These are phyloP conservation scores for Frankliniella intonsa DNA, from an alignment of 2,888 invertebrate species.

Conservation along the genomic window DNA sequence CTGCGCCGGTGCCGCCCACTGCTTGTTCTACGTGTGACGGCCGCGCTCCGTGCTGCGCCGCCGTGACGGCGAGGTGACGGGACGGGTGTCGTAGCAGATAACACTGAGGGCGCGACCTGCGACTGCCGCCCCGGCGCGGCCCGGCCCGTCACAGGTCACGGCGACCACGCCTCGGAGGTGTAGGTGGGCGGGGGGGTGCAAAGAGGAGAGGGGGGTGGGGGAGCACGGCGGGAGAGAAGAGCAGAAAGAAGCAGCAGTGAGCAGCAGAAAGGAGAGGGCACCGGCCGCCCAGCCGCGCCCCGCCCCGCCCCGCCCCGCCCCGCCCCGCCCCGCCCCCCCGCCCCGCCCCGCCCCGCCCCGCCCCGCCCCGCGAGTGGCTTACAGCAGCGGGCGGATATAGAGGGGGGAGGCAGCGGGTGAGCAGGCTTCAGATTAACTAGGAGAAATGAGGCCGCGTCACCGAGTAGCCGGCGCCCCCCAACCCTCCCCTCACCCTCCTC, in stretches of 20 bases:
- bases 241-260: neutral
- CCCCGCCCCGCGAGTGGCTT: neutral
- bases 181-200: too few relatives aligned
- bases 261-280: neutral
- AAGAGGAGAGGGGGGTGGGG: too few relatives aligned
- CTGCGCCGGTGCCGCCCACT: too few relatives aligned
- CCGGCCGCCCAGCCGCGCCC: neutral
- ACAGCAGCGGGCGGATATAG: neutral
- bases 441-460: neutral
- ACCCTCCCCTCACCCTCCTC: neutral
- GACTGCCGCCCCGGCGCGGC: too few relatives aligned
- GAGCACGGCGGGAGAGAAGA: slow-evolving; percentile 39
- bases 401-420: neutral
- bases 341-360: neutral
- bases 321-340: neutral
- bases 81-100: too few relatives aligned
- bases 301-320: neutral
- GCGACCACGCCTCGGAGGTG: too few relatives aligned
- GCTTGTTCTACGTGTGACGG: too few relatives aligned
- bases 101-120: too few relatives aligned
- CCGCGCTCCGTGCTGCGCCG: too few relatives aligned
- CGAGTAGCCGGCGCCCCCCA: neutral
- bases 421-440: neutral
- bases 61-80: too few relatives aligned
- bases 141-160: too few relatives aligned